A percentile compares a stretch with the other conserved stretches of the same genome.
These are phyloP conservation scores for Passerina amoena DNA, from an alignment of 2,113 vertebrate species.

Conservation along the genomic window DNA sequence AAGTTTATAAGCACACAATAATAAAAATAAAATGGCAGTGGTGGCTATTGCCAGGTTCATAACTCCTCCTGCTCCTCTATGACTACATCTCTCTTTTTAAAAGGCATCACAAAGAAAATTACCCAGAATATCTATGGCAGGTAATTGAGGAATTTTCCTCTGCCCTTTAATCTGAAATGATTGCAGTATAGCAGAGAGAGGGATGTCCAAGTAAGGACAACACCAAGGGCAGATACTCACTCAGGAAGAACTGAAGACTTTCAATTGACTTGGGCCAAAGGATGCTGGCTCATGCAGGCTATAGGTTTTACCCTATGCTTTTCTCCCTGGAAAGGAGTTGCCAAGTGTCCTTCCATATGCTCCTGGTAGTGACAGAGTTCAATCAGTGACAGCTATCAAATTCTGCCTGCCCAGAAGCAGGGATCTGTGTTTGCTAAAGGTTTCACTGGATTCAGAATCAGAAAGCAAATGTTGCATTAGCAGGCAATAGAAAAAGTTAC, in stretches of 20 bases:
- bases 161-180: not conserved
- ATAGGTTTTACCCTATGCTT: not conserved
- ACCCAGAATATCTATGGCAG: not conserved
- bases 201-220: not conserved
- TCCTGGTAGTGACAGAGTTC: not conserved
- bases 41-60: not conserved
- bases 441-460: not conserved
- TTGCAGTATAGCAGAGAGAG: not conserved
- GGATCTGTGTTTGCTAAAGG: not conserved
- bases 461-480: not conserved
- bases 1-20: not conserved
- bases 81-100: not conserved
- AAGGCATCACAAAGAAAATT: not conserved
- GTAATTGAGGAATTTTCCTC: not conserved
- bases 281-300: not conserved
- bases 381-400: not conserved
- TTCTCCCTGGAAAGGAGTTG: not conserved
- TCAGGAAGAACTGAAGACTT: not conserved
- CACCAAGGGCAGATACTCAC: accelerated
- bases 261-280: not conserved
- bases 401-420: not conserved
- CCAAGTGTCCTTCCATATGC: not conserved
- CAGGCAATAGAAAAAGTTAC: not conserved
- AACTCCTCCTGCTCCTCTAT: not conserved
- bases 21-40: not conserved